Evolutionary conservation across 2,113 vertebrate genomes (phyloP).

Genomic region (Heterotilapia buettikoferi): DNA sequence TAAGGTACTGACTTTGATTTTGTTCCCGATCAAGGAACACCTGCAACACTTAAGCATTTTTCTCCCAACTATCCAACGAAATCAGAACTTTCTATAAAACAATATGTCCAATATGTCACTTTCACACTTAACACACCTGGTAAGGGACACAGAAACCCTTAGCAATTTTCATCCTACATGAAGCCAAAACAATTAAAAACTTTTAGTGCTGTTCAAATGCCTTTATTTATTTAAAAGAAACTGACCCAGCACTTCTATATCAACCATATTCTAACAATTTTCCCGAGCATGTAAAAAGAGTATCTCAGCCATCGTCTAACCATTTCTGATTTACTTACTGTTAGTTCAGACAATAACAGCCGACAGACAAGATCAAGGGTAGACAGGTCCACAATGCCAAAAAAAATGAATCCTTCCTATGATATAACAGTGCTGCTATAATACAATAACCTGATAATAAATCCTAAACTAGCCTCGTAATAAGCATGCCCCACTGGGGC

Average conservation of each 20-base stretch:
- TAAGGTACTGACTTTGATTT: background rate
- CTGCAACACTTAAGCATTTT: background rate
- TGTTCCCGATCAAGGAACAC: background rate
- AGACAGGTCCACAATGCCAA: background rate
- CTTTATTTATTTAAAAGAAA: background rate
- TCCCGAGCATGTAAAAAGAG: fast-evolving
- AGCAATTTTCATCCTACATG: background rate
- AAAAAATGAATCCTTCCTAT: background rate
- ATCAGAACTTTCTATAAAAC: background rate
- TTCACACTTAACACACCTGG: background rate
- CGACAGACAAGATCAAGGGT: background rate
- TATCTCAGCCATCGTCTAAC: background rate
- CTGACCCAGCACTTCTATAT: background rate
- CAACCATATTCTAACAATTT: background rate
- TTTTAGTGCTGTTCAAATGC: background rate
- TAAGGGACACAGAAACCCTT: background rate
- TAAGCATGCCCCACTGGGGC: background rate
- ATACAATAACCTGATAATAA: background rate
- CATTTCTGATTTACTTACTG: background rate
- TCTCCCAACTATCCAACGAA: background rate
- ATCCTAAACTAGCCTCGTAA: background rate
- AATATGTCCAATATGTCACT: background rate
- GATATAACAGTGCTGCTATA: background rate
- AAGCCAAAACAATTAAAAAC: background rate
- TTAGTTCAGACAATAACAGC: background rate